Conservation (phyloP, 2,888 invertebrate species). For the Platycheirus rosarum region DNA sequence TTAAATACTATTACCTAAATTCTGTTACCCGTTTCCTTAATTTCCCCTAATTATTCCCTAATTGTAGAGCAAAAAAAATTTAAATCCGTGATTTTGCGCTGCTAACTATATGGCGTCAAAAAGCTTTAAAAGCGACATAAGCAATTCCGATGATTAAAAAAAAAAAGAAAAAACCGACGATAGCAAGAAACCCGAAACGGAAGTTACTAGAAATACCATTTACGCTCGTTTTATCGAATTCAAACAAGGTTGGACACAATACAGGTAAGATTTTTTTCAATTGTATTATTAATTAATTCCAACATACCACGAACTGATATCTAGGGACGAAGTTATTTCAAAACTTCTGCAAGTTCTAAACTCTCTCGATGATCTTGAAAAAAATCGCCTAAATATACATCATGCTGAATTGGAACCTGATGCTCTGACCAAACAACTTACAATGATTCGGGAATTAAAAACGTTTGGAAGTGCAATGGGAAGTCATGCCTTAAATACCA, state of each 20-base stretch:
- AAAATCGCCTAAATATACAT: slow-evolving; percentile 85
- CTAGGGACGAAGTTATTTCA: slow-evolving; percentile 88
- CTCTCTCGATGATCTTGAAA: slow-evolving; percentile 86
- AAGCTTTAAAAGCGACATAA: slow-evolving; percentile 78
- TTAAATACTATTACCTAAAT: no score
- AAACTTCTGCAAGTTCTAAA: slow-evolving; percentile 86
- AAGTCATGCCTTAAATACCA: slow-evolving; percentile 89
- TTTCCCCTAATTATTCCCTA: no score
- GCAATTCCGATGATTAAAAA: slow-evolving; percentile 42
- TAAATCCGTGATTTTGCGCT: no score
- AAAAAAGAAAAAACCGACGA: slow-evolving; percentile 83
- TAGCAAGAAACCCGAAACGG: slow-evolving; percentile 86
- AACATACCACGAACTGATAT: slow-evolving; percentile 24
- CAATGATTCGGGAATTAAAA: slow-evolving; percentile 92
- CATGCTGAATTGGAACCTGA: slow-evolving; percentile 87
- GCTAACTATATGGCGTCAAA: slow-evolving; percentile 80
- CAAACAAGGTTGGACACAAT: slow-evolving; percentile 89
- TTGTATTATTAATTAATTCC: background rate
- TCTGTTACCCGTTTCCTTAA: no score
- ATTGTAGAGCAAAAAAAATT: no score
- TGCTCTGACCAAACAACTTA: slow-evolving; percentile 91
- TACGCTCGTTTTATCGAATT: slow-evolving; percentile 92
- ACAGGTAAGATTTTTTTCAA: slow-evolving; percentile 84
- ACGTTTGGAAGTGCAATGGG: slow-evolving; percentile 87
- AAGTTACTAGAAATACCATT: slow-evolving; percentile 87